These are phyloP conservation scores for Dendrolimus punctatus DNA, from an alignment of 1,140 invertebrate genomes.

Conservation along the genomic window DNA sequence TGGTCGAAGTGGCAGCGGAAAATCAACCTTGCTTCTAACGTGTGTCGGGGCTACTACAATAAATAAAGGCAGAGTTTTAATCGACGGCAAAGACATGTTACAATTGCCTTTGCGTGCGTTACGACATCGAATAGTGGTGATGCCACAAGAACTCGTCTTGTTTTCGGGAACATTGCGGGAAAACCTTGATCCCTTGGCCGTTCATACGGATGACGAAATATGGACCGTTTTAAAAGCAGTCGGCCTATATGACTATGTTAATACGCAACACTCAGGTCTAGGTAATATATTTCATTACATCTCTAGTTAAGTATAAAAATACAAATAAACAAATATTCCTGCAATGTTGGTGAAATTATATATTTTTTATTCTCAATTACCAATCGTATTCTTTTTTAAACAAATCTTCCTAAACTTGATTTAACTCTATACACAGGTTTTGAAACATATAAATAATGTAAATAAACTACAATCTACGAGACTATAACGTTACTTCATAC, in stretches of 20 bases:
- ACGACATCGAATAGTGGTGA: constrained; percentile 88
- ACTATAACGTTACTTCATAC: too few species aligned
- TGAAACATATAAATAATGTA: too few species aligned
- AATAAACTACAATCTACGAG: too few species aligned
- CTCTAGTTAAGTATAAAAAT: not conserved
- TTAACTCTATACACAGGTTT: too few species aligned
- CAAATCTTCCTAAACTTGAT: too few species aligned
- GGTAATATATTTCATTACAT: constrained; percentile 61
- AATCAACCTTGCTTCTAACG: constrained; percentile 82
- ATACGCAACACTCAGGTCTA: constrained; percentile 74
- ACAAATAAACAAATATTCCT: too few species aligned
- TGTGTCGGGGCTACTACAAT: constrained; percentile 79
- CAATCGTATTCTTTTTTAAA: too few species aligned
- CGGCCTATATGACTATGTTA: constrained; percentile 84
- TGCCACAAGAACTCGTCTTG: constrained; percentile 93
- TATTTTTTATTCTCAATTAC: too few species aligned
- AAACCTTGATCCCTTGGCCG: constrained; percentile 89
- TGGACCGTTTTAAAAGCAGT: constrained; percentile 77
- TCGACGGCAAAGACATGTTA: constrained; percentile 79
- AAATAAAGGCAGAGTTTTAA: constrained; percentile 75
- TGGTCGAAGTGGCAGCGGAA: constrained; percentile 86
- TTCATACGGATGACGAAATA: constrained; percentile 83
- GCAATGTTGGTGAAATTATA: too few species aligned
- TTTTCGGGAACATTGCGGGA: constrained; percentile 93
- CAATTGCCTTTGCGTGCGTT: constrained; percentile 79